Evolutionary conservation across 2,797 vertebrate genomes (phyloP), one percentile per base, ranked within the genome.

Genomic region (Acipenser ruthenus): DNA sequence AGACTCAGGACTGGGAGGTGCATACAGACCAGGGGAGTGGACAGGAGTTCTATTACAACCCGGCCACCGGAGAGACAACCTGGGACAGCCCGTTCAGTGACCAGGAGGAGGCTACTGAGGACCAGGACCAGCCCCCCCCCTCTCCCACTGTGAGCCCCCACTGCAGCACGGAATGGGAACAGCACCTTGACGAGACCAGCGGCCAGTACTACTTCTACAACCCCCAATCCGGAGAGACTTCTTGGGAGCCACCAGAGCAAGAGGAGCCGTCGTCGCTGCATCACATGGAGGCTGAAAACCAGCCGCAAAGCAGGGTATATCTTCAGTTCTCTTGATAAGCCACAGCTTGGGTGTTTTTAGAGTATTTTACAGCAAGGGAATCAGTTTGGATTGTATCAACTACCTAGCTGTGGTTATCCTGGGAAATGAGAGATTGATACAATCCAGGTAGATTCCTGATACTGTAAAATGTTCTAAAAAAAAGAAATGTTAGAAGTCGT

Each of bases 1-100:
- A 84, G 72, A 72, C 72, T 50, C 78, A 74, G 0, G 83, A 75
- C 64, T 94, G 94, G 93, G 92, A 94, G 81, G 91, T 89, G 0
- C 88, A 91, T 81, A 90, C 75, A 0, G 94, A 95, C 72, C 65
- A 75, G 0, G 80, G 72, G 48, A 93, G 83, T 0, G 88, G 92
- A 9, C 90, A 82, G 11, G 87, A 90, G 74, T 99, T 93, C 77
- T 98, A 92, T 79, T 95, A 93, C 77, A 93, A 94, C 67, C 82
- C 88, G 0, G 67, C 71, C 15, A 93, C 94, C 0, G 93, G 95
- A 2, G 87, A 79, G 69, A 95, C 93, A 73, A 97, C 95, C 63
- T 99, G 96, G 96, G 93, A 98, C 7, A 82, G 86, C 68, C 92
- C 93, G 47, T 88, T 82, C 4, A 53, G 67, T 11, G 83, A 86